A percentile compares a stretch with the other conserved stretches of the same genome.
Conservation (phyloP, 2,113 vertebrate genomes). For the Ornithorhynchus anatinus region DNA sequence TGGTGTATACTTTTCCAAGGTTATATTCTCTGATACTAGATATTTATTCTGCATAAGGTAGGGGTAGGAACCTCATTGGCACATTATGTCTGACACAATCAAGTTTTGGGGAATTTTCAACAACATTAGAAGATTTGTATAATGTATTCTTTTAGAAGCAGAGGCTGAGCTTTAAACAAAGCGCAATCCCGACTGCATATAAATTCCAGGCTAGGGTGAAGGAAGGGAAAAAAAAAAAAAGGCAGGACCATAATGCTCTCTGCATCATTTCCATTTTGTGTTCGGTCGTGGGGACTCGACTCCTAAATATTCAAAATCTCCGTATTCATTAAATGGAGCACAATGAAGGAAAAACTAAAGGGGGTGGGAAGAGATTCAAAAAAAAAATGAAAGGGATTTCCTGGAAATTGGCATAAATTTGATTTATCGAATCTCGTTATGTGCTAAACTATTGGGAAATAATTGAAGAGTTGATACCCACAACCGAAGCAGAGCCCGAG, state of each 20-base stretch:
- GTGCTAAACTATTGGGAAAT: conserved; percentile 53
- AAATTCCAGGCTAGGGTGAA: conserved; percentile 64
- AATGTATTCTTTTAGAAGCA: conserved; percentile 73
- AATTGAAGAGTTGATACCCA: conserved; percentile 53
- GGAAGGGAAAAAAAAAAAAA: not conserved
- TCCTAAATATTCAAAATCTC: conserved; percentile 41
- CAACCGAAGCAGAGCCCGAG: not conserved
- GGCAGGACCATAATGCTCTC: conserved; percentile 42
- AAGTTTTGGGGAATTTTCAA: conserved; percentile 73
- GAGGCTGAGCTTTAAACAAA: conserved; percentile 72
- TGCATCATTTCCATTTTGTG: conserved; percentile 62
- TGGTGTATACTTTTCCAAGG: conserved; percentile 51
- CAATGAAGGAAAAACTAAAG: conserved; percentile 30
- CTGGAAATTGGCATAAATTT: conserved; percentile 50
- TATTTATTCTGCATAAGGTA: conserved; percentile 62
- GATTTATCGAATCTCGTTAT: conserved; percentile 47
- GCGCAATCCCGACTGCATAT: conserved; percentile 70
- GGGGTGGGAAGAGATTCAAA: conserved; percentile 20
- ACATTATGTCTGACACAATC: conserved; percentile 65
- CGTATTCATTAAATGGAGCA: conserved; percentile 54
- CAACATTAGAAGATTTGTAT: conserved; percentile 69
- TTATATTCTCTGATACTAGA: conserved; percentile 57
- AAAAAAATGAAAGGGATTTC: conserved; percentile 53
- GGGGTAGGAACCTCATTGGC: conserved; percentile 69
- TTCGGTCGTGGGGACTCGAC: conserved; percentile 22